Evolutionary conservation across 2,113 vertebrate species (phyloP).

Genomic region (Microcebus ravelobensis): DNA sequence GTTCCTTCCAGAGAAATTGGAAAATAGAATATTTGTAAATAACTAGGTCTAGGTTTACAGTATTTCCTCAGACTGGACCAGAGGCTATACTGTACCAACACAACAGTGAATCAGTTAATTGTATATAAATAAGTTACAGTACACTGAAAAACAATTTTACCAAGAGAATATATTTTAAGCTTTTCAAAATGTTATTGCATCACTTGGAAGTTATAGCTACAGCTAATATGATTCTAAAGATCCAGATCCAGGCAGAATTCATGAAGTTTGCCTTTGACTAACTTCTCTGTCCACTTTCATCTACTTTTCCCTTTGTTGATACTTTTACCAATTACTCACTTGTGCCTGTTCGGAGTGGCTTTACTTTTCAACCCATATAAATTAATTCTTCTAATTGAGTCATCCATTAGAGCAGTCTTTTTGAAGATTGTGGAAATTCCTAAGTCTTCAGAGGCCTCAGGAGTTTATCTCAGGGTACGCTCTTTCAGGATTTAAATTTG

Average conservation of each 20-base stretch:
- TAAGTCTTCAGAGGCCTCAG: neutral
- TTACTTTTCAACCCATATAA: neutral
- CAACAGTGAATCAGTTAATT: neutral
- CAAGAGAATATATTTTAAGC: neutral
- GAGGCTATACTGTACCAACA: accelerated
- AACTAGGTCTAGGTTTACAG: neutral
- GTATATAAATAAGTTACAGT: neutral
- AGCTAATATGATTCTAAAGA: neutral
- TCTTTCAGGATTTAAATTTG: neutral
- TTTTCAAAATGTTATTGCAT: neutral
- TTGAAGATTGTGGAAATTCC: neutral
- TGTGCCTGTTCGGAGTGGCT: neutral
- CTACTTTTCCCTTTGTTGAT: neutral
- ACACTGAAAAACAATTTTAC: neutral
- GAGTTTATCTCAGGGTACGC: neutral
- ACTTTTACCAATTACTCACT: neutral
- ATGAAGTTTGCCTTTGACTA: neutral
- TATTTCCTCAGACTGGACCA: neutral
- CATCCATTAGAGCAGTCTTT: neutral
- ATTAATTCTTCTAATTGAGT: neutral
- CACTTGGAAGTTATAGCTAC: neutral
- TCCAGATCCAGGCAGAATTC: neutral
- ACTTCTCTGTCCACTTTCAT: neutral
- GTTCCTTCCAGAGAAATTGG: neutral
- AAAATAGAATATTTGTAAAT: neutral